Evolutionary conservation across 2,113 vertebrate species (phyloP), one percentile per base, ranked within the genome.

Genomic region (Nothobranchius furzeri): DNA sequence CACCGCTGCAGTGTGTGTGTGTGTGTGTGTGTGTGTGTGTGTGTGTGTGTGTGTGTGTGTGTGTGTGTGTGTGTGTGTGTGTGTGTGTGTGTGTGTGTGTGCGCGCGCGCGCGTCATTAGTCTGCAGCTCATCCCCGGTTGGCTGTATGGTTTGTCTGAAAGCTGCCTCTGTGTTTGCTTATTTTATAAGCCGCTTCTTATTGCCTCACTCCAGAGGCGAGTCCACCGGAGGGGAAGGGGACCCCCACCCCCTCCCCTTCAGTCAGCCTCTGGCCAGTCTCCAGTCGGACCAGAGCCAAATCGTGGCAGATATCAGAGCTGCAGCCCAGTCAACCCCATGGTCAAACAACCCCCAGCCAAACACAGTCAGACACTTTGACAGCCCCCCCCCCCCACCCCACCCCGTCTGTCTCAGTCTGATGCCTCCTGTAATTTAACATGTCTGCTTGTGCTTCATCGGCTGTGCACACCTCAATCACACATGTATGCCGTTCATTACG

Each of bases 381-480:
- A 85, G 75, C 79, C 70, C 65, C 60, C 58, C 25, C 25, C 2
- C 25, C 25, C 25, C 2, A 2, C 25, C 25, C 30, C 20, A 20
- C 30, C 58, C 13, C 15, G 71, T 85, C 83, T 78, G 87, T 85
- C 89, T 87, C 90, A 90, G 86, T 89, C 87, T 89, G 84, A 80
- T 88, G 88, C 90, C 79, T 84, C 76, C 76, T 90, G 84, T 85
- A 91, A 88, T 90, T 88, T 89, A 87, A 80, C 87, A 88, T 87
- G 88, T 85, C 74, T 35, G 76, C 79, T 82, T 55, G 3, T 77
- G 73, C 72, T 85, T 87, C 80, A 84, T 83, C 56, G 47, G 45
- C 67, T 48, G 76, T 69, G 76, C 75, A 69, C 30, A 37, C 68
- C 60, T 59, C 68, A 37, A 61, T 70, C 70, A 70, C 40, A 79